Conservation (phyloP, 1,140 invertebrate species). For the Drosophila obscura region DNA sequence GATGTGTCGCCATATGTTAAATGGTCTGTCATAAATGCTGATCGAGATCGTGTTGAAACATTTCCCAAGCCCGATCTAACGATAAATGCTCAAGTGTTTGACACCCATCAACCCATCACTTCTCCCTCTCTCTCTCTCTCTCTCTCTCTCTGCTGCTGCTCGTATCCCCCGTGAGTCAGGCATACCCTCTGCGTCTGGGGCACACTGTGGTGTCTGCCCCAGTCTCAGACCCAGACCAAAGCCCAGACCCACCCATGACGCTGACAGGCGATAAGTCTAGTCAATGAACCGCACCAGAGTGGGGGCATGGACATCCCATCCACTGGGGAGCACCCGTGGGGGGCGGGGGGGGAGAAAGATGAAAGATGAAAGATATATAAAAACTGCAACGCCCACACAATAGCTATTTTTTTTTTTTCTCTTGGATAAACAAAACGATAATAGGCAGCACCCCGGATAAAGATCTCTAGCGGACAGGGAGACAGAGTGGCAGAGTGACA, state of each 20-base stretch:
- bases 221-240: not conserved
- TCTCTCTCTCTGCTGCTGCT: not conserved
- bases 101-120: slow-evolving; percentile 58
- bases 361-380: slow-evolving; percentile 1
- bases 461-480: slow-evolving; percentile 32
- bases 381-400: slow-evolving; percentile 52
- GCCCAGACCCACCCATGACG: slow-evolving; percentile 18
- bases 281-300: slow-evolving; percentile 35
- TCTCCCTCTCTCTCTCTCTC: slow-evolving; percentile 12
- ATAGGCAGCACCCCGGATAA: slow-evolving; percentile 29
- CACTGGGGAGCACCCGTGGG: not conserved
- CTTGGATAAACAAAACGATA: slow-evolving; percentile 46
- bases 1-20: slow-evolving; percentile 57
- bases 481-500: not conserved
- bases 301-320: not conserved
- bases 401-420: slow-evolving; percentile 9
- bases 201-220: not conserved
- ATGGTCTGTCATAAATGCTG: slow-evolving; percentile 65
- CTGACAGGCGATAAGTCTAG: slow-evolving; percentile 41
- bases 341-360: slow-evolving; percentile 1
- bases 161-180: too few species aligned
- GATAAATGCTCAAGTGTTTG: slow-evolving; percentile 67
- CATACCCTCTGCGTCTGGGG: not conserved
- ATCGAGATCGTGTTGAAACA: slow-evolving; percentile 36
- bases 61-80: slow-evolving; percentile 43